phyloP scores from a whole-genome alignment of 1,140 invertebrate species.

The Nasonia vitripennis region DNA sequence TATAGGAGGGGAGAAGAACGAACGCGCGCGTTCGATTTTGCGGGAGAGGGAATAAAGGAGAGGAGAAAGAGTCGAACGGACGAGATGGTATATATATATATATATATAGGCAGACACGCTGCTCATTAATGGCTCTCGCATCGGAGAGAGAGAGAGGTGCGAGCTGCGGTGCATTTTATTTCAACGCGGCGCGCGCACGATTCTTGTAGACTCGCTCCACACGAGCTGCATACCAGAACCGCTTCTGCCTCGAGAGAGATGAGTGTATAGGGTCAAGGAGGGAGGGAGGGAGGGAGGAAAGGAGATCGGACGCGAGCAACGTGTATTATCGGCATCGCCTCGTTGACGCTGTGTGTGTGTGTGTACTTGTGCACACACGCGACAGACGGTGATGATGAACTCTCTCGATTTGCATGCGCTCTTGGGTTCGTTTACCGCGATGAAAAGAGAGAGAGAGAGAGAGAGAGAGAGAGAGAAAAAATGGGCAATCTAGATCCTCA shows the following conservation, averaged over 20 bases:
- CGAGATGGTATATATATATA: background rate
- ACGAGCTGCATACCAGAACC: background rate
- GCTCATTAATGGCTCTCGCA: background rate
- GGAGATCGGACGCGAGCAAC: background rate
- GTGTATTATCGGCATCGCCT: no score
- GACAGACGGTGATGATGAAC: no score
- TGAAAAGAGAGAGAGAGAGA: background rate
- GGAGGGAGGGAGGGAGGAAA: background rate
- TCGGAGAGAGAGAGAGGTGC: no score
- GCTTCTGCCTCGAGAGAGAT: background rate
- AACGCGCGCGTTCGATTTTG: background rate
- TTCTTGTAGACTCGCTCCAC: background rate
- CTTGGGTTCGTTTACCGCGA: background rate
- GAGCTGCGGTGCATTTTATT: background rate
- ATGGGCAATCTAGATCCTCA: background rate
- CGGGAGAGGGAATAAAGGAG: background rate
- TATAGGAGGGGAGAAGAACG: background rate
- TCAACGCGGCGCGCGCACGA: background rate
- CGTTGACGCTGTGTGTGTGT: no score
- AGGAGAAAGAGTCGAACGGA: background rate
- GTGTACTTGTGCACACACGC: no score
- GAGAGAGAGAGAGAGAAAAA: no score
- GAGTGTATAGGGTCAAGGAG: background rate
- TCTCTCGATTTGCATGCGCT: no score
- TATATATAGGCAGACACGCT: background rate